These are phyloP conservation scores for Sceloporus undulatus DNA, from an alignment of 2,113 vertebrate species.

Conservation along the genomic window DNA sequence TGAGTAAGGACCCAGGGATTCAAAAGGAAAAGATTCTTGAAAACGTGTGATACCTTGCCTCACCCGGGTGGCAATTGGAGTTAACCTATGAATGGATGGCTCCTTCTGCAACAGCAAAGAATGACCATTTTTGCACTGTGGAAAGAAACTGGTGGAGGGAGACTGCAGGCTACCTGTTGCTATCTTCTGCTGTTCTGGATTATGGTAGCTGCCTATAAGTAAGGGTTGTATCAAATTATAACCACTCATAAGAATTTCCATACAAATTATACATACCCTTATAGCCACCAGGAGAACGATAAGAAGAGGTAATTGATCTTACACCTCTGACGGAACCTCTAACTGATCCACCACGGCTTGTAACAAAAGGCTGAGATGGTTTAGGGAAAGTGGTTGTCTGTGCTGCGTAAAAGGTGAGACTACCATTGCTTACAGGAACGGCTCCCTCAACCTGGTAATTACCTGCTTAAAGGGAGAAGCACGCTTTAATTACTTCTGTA, in stretches of 20 bases:
- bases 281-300: conserved; percentile 83
- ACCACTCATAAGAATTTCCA: background rate
- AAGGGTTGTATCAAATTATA: too few species aligned
- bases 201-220: background rate
- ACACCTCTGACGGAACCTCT: conserved; percentile 86
- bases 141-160: too few species aligned
- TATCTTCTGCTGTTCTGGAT: background rate
- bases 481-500: background rate
- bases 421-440: conserved; percentile 80
- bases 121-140: too few species aligned
- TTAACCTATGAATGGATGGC: too few species aligned
- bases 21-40: too few species aligned
- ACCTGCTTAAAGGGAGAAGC: conserved; percentile 69
- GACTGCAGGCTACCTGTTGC: too few species aligned
- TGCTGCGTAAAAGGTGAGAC: conserved; percentile 84
- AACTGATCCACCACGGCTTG: conserved; percentile 81
- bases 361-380: conserved; percentile 82
- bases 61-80: too few species aligned
- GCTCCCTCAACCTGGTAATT: conserved; percentile 82
- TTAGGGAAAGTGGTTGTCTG: conserved; percentile 78
- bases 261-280: conserved; percentile 79
- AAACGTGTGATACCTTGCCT: too few species aligned
- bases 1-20: too few species aligned
- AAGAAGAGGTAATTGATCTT: conserved; percentile 81
- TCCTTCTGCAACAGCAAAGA: too few species aligned